phyloP scores from a whole-genome alignment of 2,797 vertebrate species.

The Adelosebastes latens region DNA sequence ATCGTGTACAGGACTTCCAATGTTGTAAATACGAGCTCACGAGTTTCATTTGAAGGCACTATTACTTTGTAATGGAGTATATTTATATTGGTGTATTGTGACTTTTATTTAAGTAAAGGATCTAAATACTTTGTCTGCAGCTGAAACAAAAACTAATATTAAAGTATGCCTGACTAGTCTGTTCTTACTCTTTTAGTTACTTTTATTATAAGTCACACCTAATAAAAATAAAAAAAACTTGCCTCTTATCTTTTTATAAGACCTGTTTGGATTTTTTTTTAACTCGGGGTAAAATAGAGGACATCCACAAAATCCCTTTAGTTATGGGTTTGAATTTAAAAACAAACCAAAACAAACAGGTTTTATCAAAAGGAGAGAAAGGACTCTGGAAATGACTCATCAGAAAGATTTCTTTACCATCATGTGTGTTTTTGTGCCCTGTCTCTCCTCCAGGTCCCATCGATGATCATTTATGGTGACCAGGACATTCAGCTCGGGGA shows the following conservation, averaged over 20 bases:
- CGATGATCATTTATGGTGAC: slow-evolving; percentile 95
- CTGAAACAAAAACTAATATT: not conserved
- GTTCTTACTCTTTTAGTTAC: not conserved
- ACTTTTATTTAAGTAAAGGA: not conserved
- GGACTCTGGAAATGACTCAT: not conserved
- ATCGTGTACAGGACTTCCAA: too few species aligned
- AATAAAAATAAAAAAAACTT: slow-evolving; percentile 5
- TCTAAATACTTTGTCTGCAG: not conserved
- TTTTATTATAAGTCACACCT: slow-evolving; percentile 5
- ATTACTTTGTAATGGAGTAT: not conserved
- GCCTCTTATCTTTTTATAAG: slow-evolving; percentile 19
- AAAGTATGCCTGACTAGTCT: not conserved
- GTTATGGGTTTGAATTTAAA: slow-evolving; percentile 5
- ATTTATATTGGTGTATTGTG: not conserved
- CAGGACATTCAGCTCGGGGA: slow-evolving; percentile 89
- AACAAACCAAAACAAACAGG: not conserved
- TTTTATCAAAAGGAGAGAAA: not conserved
- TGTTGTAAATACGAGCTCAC: too few species aligned
- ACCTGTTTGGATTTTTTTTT: not conserved
- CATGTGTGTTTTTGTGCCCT: not conserved
- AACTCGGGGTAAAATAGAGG: slow-evolving; percentile 42
- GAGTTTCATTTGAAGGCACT: too few species aligned
- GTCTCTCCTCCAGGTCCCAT: slow-evolving; percentile 81
- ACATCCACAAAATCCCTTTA: slow-evolving; percentile 42
- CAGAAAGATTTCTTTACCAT: not conserved